These are phyloP conservation scores for Columbina picui DNA, from an alignment of 2,113 vertebrate genomes.

Conservation along the genomic window DNA sequence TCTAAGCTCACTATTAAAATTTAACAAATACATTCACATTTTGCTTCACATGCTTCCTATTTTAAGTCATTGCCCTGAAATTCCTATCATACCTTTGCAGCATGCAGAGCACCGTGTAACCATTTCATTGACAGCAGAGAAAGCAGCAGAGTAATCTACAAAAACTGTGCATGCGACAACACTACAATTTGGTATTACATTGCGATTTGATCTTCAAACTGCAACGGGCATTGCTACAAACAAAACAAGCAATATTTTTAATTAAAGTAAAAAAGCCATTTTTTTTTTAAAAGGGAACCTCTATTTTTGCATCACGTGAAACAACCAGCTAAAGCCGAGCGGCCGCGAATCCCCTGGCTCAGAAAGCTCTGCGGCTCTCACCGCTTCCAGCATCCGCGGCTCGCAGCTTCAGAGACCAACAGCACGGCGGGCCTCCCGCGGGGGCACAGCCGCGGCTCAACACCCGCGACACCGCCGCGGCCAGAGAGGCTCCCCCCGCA, in stretches of 20 bases:
- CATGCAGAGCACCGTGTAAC: not conserved
- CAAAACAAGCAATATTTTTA: not conserved
- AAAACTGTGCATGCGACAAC: not conserved
- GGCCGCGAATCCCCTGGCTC: not conserved
- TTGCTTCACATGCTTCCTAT: not conserved
- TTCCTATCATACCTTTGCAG: not conserved
- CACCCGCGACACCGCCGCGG: not conserved
- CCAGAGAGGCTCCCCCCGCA: not conserved
- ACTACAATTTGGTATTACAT: not conserved
- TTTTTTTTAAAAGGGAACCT: not conserved
- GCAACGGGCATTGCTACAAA: not conserved
- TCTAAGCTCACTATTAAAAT: not conserved
- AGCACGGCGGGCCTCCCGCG: not conserved
- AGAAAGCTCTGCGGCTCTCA: not conserved
- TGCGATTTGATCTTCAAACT: not conserved
- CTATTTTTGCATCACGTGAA: not conserved
- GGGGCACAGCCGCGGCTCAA: not conserved
- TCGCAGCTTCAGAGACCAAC: not conserved
- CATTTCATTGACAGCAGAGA: not conserved
- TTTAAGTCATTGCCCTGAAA: not conserved
- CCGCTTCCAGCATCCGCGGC: not conserved
- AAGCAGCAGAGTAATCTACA: not conserved
- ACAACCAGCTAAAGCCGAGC: not conserved
- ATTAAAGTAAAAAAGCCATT: not conserved
- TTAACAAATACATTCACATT: not conserved